These are phyloP conservation scores for Pogona vitticeps DNA, from an alignment of 2,113 vertebrate genomes.

Conservation along the genomic window DNA sequence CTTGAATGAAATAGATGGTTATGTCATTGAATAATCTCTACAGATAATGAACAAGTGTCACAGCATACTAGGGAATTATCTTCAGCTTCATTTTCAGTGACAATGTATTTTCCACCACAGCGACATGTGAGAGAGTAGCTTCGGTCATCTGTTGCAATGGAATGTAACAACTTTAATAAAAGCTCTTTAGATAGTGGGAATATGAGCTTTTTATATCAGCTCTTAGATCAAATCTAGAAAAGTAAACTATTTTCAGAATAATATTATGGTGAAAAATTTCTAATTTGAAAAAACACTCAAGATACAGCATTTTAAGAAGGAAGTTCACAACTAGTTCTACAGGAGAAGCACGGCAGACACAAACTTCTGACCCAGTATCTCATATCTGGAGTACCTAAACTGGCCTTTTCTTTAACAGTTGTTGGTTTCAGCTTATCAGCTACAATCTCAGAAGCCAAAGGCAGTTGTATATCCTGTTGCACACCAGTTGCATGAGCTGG, in stretches of 20 bases:
- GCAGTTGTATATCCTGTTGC: no score
- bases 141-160: slow-evolving; percentile 71
- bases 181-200: background rate
- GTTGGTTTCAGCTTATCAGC: no score
- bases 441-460: no score
- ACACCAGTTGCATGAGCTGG: no score
- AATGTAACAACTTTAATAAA: slow-evolving; percentile 8
- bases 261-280: no score
- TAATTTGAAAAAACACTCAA: background rate
- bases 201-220: background rate
- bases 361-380: no score
- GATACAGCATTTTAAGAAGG: background rate
- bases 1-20: background rate
- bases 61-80: slow-evolving; percentile 75
- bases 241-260: background rate
- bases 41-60: slow-evolving; percentile 78
- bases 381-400: no score
- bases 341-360: background rate
- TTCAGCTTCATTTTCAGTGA: slow-evolving; percentile 72
- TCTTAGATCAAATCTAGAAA: background rate
- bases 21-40: slow-evolving; percentile 71
- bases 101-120: slow-evolving; percentile 79
- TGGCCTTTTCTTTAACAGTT: no score
- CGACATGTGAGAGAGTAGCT: slow-evolving; percentile 75
- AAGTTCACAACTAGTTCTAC: background rate